Percentiles rank a stretch among this genome's conserved stretches.
These are phyloP conservation scores for Paelopatides confundens DNA, from an alignment of 53 echinoderm and acorn worm genomes.

Conservation along the genomic window DNA sequence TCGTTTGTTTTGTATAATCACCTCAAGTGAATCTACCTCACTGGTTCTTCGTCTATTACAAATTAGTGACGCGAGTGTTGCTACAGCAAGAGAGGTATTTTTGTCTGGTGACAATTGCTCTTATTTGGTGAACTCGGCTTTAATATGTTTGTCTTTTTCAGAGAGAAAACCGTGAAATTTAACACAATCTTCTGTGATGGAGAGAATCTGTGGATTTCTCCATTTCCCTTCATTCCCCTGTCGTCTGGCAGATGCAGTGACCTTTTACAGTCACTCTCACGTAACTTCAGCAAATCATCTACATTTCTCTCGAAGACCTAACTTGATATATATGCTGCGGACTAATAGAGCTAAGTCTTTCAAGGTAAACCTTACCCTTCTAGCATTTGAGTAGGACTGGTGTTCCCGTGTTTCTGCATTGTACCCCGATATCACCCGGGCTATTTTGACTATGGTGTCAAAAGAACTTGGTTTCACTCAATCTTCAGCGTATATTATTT, in stretches of 20 bases:
- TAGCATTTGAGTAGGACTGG: slow-evolving; percentile 28
- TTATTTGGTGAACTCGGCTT: slow-evolving; percentile 30
- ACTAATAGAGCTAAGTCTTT: slow-evolving; percentile 9
- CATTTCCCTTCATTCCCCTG: slow-evolving; percentile 41
- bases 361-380: slow-evolving; percentile 42
- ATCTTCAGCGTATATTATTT: background rate
- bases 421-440: slow-evolving; percentile 42
- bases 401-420: background rate
- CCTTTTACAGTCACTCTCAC: slow-evolving; percentile 36
- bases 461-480: slow-evolving; percentile 22
- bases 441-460: slow-evolving; percentile 9
- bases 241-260: slow-evolving; percentile 30
- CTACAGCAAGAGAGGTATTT: slow-evolving; percentile 27
- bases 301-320: background rate
- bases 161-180: slow-evolving; percentile 38
- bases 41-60: slow-evolving; percentile 53
- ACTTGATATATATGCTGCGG: slow-evolving; percentile 2
- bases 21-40: slow-evolving; percentile 55
- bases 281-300: slow-evolving; percentile 48
- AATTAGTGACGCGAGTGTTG: slow-evolving; percentile 39
- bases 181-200: slow-evolving; percentile 66
- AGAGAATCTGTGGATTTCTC: slow-evolving; percentile 53
- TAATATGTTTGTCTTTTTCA: background rate
- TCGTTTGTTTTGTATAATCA: slow-evolving; percentile 17
- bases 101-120: background rate